Base-by-base conservation (phyloP, 1,140 invertebrate genomes). In the Cherax destructor region DNA sequence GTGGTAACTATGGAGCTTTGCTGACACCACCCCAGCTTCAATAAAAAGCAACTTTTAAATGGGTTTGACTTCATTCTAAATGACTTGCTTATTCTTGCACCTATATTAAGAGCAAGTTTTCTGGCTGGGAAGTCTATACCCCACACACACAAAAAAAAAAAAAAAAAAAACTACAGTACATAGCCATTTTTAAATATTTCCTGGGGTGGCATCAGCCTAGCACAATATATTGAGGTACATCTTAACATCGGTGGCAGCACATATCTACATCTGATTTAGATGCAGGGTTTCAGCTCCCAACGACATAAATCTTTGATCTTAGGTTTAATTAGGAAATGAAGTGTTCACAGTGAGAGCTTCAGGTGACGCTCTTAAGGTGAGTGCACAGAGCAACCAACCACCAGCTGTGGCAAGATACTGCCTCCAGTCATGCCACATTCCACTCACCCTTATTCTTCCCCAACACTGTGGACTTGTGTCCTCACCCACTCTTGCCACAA, bases 1-100 rank as follows among this genome's bases (percentile, higher is more conserved):
- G 83, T 91, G 83, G 81, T 79, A 78, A 85, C 88, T 83, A 91
- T 91, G 56, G 47, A 24, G n/a, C 88, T 69, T 69, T 49, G 76
- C 56, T 91, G 83, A 91, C 49, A 50, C 83, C 24, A 79, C 16
- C 49, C 79, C 61, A 52, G 78, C 47, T 24, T 30, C 16, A 24
- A 16, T n/a, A 18, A 69, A 16, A 7, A 10, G 52, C 52, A 56
- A 56, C 52, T 56, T 13, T 10, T 56, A 13, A 56, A 7, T 56
- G 52, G 13, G 52, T 4, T 6, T 56, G 13, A 56, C 6, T 56
- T 3, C 13, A 56, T 9, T 41, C 30, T 41, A 41, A 41, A 41
- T 41, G 30, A 41, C 30, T 41, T 41, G 30, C 2, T 41, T 41
- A 41, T 41, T 41, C 30, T 41, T 41, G 30, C 30, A 0, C 30